phyloP scores from a whole-genome alignment of 1,140 invertebrate genomes.

The Hydropsyche tenuis region DNA sequence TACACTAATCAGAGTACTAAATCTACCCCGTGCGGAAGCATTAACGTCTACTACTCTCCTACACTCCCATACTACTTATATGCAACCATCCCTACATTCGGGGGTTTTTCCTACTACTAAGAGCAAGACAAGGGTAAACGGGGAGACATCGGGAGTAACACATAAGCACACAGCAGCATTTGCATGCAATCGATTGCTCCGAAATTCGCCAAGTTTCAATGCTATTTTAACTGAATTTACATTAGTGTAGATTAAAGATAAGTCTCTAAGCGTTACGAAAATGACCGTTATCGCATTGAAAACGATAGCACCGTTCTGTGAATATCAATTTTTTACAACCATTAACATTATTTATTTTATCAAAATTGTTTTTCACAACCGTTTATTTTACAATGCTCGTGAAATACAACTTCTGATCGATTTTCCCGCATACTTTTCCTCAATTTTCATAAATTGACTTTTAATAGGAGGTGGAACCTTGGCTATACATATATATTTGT shows the following conservation, averaged over 20 bases:
- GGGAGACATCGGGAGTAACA: slow-evolving; percentile 23
- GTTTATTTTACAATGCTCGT: no score
- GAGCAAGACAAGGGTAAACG: slow-evolving; percentile 33
- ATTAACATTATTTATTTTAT: no score
- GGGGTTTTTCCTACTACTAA: slow-evolving; percentile 32
- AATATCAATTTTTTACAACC: no score
- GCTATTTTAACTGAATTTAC: no score
- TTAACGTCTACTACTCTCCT: slow-evolving; percentile 40
- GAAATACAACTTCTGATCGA: background rate
- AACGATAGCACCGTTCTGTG: no score
- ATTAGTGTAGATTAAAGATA: no score
- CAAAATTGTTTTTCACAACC: no score
- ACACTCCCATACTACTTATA: background rate
- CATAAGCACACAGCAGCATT: slow-evolving; percentile 5
- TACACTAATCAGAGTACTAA: slow-evolving; percentile 50
- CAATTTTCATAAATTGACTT: slow-evolving; percentile 19
- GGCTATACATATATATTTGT: background rate
- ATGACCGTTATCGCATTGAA: no score
- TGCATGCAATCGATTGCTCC: slow-evolving; percentile 32
- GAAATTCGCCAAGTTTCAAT: no score
- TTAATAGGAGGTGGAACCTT: background rate
- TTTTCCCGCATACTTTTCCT: background rate
- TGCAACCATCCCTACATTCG: slow-evolving; percentile 11
- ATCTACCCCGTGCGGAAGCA: slow-evolving; percentile 48
- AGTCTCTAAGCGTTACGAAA: no score